Evolutionary conservation across 2,797 vertebrate species (phyloP).

Genomic region (Eidolon dupreanum): DNA sequence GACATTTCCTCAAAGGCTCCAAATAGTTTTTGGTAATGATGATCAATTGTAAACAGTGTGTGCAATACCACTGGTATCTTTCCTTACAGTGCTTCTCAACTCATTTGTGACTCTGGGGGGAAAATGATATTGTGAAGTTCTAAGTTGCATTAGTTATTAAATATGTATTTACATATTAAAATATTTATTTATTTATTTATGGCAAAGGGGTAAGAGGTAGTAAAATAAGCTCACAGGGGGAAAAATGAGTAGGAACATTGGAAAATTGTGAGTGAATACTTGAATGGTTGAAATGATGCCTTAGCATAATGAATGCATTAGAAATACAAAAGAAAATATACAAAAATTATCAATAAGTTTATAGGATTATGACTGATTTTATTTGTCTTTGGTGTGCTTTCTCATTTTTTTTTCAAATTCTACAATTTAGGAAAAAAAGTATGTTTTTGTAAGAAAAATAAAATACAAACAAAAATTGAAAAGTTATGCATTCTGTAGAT

Average conservation of each 20-base stretch:
- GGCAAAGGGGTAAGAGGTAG: background rate
- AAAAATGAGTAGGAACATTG: background rate
- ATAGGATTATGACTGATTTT: background rate
- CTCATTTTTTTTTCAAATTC: background rate
- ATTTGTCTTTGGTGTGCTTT: background rate
- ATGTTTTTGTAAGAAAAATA: background rate
- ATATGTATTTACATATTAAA: background rate
- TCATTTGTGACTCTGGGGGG: background rate
- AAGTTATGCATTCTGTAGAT: background rate
- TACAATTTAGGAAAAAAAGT: background rate
- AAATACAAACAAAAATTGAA: background rate
- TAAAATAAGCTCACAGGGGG: background rate
- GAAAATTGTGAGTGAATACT: background rate
- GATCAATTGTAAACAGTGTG: background rate
- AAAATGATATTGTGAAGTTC: background rate
- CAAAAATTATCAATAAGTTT: background rate
- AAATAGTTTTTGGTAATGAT: background rate
- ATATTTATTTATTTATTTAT: constrained; percentile 3
- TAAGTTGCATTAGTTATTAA: background rate
- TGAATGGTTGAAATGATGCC: background rate
- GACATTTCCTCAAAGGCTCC: background rate
- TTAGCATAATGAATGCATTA: background rate
- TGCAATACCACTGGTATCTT: background rate
- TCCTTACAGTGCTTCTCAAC: background rate
- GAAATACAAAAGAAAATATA: background rate